Percentiles rank a stretch among this genome's conserved stretches.
Conservation (phyloP, 2,888 invertebrate genomes). For the Glaucopsyche alexis region DNA sequence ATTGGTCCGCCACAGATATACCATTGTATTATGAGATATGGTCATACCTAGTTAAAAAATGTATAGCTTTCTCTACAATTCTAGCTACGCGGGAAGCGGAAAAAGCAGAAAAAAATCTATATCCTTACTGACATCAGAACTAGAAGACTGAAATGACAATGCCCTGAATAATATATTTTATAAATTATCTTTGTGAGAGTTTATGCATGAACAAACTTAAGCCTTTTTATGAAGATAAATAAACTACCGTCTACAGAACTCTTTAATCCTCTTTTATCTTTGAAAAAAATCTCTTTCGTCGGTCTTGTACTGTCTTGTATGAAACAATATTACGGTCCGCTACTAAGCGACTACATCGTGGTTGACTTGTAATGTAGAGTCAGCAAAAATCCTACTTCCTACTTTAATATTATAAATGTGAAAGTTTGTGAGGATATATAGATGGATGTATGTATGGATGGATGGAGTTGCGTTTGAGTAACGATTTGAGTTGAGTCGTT, state of each 20-base stretch:
- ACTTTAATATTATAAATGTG: too few species aligned
- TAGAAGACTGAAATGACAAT: neutral
- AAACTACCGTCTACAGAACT: constrained; percentile 23
- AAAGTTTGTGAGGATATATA: too few species aligned
- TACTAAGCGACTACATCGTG: constrained; percentile 7
- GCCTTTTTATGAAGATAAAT: constrained; percentile 14
- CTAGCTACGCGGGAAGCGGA: too few species aligned
- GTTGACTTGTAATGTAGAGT: neutral
- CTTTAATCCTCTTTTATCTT: constrained; percentile 24
- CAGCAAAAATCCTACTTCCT: too few species aligned
- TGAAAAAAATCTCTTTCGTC: constrained; percentile 26
- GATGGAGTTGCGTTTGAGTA: too few species aligned
- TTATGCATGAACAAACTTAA: constrained; percentile 24
- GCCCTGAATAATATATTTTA: neutral
- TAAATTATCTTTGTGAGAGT: constrained; percentile 17
- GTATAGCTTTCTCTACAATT: too few species aligned
- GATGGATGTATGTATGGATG: too few species aligned
- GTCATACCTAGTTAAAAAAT: too few species aligned
- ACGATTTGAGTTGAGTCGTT: too few species aligned
- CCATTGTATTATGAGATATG: too few species aligned
- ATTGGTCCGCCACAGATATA: too few species aligned
- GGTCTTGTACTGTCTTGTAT: constrained; percentile 24
- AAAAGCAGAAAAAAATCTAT: too few species aligned
- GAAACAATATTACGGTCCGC: constrained; percentile 14
- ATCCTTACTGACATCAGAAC: neutral